Percentiles rank a stretch among this genome's conserved stretches.
These are phyloP conservation scores for Parelbella ahira DNA, from an alignment of 2,888 invertebrate species.

Conservation along the genomic window DNA sequence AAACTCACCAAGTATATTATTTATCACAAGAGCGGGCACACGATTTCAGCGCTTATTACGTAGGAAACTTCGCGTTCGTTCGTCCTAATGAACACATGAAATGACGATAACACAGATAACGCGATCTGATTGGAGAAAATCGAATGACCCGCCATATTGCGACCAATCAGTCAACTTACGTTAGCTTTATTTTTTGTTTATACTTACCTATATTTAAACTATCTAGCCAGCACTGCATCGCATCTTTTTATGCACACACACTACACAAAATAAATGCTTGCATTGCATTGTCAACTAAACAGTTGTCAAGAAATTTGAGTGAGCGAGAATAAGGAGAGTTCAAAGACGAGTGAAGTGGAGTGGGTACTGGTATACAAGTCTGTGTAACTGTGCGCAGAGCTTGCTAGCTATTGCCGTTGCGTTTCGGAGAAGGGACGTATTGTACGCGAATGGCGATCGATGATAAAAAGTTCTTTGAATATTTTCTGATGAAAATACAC, in stretches of 20 bases:
- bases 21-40: slow-evolving; percentile 71
- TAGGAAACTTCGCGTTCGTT: slow-evolving; percentile 67
- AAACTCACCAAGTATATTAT: slow-evolving; percentile 68
- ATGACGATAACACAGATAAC: slow-evolving; percentile 55
- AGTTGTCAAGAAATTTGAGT: no score
- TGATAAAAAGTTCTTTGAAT: no score
- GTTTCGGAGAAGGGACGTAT: no score
- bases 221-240: slow-evolving; percentile 35
- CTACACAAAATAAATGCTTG: no score
- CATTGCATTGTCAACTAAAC: no score
- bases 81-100: slow-evolving; percentile 62
- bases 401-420: no score
- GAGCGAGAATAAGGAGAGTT: no score
- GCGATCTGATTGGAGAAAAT: slow-evolving; percentile 62
- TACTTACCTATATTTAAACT: slow-evolving; percentile 60
- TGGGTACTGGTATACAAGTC: no score
- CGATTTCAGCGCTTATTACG: slow-evolving; percentile 80
- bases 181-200: slow-evolving; percentile 78
- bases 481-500: no score
- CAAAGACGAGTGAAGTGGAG: no score
- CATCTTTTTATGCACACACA: slow-evolving; percentile 34
- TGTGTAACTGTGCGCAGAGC: no score
- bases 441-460: no score
- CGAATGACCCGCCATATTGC: slow-evolving; percentile 62
- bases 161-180: slow-evolving; percentile 56